Evolutionary conservation across 2,113 vertebrate genomes (phyloP), one percentile per base, ranked within the genome.

Genomic region (Pungitius pungitius): DNA sequence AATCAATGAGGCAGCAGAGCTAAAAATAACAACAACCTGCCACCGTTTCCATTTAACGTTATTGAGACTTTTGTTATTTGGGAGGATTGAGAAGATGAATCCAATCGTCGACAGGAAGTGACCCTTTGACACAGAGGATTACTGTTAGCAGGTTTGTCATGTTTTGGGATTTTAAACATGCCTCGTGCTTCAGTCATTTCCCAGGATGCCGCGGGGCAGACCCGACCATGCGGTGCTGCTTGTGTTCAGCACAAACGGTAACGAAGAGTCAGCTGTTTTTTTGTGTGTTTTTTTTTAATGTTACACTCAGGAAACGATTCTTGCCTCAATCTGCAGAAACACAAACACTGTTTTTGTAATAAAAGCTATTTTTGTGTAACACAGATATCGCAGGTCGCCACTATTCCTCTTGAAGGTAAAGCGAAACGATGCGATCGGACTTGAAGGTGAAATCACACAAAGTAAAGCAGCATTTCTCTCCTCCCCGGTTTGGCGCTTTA

Each of bases 221-320:
- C 5, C 0, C 22, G 22, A 20, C 22, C 17, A 42, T 40, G 33
- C 0, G 13, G 57, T n/a, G 45, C 49, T 39, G 43, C 20, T 61
- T 55, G 52, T 26, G 17, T 8, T 14, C 27, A 30, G 5, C 12
- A 27, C 27, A 54, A 4, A 37, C 47, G 24, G 49, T n/a, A 58
- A 47, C 15, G 8, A 65, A 1, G 27, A 69, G 30, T 82, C 83
- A 85, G 80, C 84, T 54, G 60, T 1, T 70, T 85, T 72, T 43
- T 85, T 72, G 30, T 20, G 43, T 37, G 70, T 52, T 43, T 1
- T 69, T n/a, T n/a, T n/a, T n/a, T n/a, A n/a, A n/a, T n/a, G n/a
- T n/a, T n/a, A n/a, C n/a, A 77, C 60, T 42, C 55, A 35, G 73
- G 76, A 77, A 66, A 59, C 1, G 0, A 47, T 83, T 73, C 33